Base-by-base conservation (phyloP, 2,888 invertebrate species). In the Ophraella communa region DNA sequence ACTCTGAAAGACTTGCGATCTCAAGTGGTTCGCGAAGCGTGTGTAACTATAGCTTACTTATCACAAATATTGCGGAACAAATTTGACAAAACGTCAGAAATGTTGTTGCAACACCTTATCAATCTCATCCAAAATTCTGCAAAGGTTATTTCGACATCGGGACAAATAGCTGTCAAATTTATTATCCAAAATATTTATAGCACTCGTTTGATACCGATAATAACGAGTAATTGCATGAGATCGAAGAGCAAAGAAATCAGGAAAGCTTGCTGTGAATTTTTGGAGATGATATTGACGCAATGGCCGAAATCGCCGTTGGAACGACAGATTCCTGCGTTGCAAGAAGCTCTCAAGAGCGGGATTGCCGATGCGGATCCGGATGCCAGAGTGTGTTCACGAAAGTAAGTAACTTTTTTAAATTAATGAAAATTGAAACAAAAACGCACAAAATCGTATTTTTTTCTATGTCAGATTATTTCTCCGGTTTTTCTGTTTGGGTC, bases 181-280 rank as follows among this genome's bases (percentile, higher is more conserved):
- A 92, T 98, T 56, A 91, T 98, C 62, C 88, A 89, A 78, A 87
- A 93, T 81, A 93, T 92, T 4, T 94, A 94, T 78, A 88, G 90
- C 69, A 88, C 91, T 57, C 88, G 95, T 44, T 84, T 95, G 42
- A 85, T 96, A 49, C 93, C 94, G 21, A 91, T 93, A 65, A 86
- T 96, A 21, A 88, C 90, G 8, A 87, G 87, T 65, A 90, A 90
- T 74, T 85, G 95, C 71, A 88, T 88, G 67, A 87, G 88, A 64
- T 91, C 94, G 76, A 98, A 97, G 84, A 94, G 96, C 70, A 95
- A 93, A 84, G 95, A 97, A 75, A 96, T 98, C 71, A 87, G 98
- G 17, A 86, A 87, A 65, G 85, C 87, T 52, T 84, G 87, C 74
- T 94, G 91, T 76, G 97, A 96, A 81, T 90, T 96, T 72, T 82